phyloP scores from a whole-genome alignment of 2,113 vertebrate genomes.

The Sinocyclocheilus grahami region DNA sequence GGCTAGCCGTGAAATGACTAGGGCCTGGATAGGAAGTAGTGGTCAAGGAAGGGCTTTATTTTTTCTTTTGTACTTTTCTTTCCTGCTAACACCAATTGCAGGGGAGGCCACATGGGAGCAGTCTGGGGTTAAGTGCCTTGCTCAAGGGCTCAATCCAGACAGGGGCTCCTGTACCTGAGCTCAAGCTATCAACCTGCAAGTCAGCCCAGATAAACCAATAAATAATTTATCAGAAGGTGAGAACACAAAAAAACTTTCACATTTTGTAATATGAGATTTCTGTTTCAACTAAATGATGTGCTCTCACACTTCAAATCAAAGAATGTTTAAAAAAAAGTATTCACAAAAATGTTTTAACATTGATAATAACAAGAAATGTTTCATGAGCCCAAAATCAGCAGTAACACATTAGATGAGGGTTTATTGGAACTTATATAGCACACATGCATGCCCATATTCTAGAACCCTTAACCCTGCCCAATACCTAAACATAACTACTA shows the following conservation, averaged over 20 bases:
- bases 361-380: neutral
- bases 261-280: neutral
- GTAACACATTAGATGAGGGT: no score
- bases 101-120: slow-evolving; percentile 3
- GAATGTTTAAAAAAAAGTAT: neutral
- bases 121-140: slow-evolving; percentile 17
- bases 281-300: neutral
- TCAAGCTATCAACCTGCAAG: slow-evolving; percentile 6
- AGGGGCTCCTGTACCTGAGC: neutral
- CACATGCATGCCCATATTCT: no score
- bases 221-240: neutral
- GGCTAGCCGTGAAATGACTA: slow-evolving; percentile 9
- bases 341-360: neutral
- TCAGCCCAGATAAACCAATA: neutral
- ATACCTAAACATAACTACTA: neutral
- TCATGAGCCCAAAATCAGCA: no score
- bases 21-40: neutral
- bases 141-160: slow-evolving; percentile 18
- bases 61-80: slow-evolving; percentile 28
- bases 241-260: neutral
- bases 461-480: no score
- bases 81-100: neutral
- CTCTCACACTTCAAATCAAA: neutral
- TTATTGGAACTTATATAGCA: neutral
- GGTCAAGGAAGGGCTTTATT: neutral